Conservation (phyloP, 53 echinoderm and acorn worm genomes). For the Holothuria scabra region DNA sequence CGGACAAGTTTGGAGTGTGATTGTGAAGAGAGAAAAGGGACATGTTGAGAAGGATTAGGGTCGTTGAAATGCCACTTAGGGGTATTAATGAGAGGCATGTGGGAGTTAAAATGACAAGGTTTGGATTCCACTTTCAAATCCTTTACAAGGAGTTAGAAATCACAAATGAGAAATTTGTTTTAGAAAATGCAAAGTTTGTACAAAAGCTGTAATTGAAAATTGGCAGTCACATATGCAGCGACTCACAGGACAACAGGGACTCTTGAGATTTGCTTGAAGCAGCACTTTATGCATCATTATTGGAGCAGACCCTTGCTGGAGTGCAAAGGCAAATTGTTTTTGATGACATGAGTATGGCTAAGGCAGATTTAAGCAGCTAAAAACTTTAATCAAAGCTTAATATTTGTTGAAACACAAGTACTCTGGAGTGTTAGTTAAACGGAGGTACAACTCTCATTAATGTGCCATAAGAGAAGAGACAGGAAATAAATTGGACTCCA, state of each 20-base stretch:
- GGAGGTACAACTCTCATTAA: conserved; percentile 17
- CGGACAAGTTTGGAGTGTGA: conserved; percentile 26
- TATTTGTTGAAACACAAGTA: conserved; percentile 34
- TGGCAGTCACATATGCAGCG: conserved; percentile 44
- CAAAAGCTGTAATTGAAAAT: conserved; percentile 39
- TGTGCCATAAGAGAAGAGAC: not conserved
- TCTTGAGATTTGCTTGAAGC: conserved; percentile 21
- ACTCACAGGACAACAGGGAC: conserved; percentile 32
- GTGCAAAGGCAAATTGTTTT: conserved; percentile 34
- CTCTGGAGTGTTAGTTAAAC: not conserved
- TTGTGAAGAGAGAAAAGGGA: conserved; percentile 45
- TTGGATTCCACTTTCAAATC: conserved; percentile 35
- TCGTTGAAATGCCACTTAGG: conserved; percentile 55
- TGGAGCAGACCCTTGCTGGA: not conserved
- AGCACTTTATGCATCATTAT: conserved; percentile 16
- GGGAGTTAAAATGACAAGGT: conserved; percentile 49
- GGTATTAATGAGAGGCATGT: conserved; percentile 47
- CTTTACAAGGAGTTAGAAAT: conserved; percentile 51
- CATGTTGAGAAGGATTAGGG: conserved; percentile 54
- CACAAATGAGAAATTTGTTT: conserved; percentile 48
- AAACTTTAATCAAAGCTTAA: conserved; percentile 43
- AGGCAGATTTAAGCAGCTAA: conserved; percentile 12
- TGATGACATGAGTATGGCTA: conserved; percentile 31
- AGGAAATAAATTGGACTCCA: conserved; percentile 9
- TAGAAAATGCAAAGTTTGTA: conserved; percentile 10